Evolutionary conservation across 2,797 vertebrate species (phyloP).

Genomic region (Typhlichthys eigenmanni): DNA sequence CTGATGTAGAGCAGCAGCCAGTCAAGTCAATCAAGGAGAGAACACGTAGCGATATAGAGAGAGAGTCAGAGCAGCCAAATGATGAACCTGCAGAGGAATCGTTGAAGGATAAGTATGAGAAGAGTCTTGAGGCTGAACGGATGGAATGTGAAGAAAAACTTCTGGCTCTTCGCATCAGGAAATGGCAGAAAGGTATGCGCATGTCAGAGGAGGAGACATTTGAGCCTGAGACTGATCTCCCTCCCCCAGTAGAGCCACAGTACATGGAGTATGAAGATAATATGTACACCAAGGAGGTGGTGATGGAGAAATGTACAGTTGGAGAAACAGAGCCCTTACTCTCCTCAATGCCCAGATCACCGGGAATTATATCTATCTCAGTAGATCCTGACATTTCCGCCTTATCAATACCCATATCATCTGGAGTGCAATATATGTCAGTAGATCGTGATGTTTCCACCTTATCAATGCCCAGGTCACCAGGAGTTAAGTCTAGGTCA

Average conservation of each 20-base stretch:
- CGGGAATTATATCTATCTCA: slow-evolving; percentile 18
- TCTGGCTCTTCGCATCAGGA: slow-evolving; percentile 59
- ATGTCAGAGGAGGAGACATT: slow-evolving; percentile 54
- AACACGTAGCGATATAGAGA: slow-evolving; percentile 36
- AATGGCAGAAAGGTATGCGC: slow-evolving; percentile 69
- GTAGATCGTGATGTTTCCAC: slow-evolving; percentile 14
- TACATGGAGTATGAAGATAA: slow-evolving; percentile 41
- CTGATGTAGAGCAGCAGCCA: slow-evolving; percentile 28
- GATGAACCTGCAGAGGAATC: slow-evolving; percentile 36
- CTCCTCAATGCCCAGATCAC: slow-evolving; percentile 39
- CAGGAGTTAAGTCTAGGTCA: not conserved
- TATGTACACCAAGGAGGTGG: slow-evolving; percentile 28
- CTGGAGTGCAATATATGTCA: slow-evolving; percentile 18
- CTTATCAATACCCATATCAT: slow-evolving; percentile 17
- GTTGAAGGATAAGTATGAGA: slow-evolving; percentile 64
- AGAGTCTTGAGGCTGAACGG: slow-evolving; percentile 62
- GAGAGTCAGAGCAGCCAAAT: slow-evolving; percentile 16
- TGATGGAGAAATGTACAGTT: slow-evolving; percentile 25
- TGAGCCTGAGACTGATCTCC: slow-evolving; percentile 48
- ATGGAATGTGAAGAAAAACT: slow-evolving; percentile 72
- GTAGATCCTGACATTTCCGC: slow-evolving; percentile 10
- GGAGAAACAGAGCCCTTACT: slow-evolving; percentile 23
- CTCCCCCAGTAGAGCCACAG: slow-evolving; percentile 13
- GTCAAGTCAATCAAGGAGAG: slow-evolving; percentile 42
- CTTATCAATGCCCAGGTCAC: not conserved